Evolutionary conservation across 2,888 invertebrate species (phyloP).

Genomic region (Rhyacophila evoluta): DNA sequence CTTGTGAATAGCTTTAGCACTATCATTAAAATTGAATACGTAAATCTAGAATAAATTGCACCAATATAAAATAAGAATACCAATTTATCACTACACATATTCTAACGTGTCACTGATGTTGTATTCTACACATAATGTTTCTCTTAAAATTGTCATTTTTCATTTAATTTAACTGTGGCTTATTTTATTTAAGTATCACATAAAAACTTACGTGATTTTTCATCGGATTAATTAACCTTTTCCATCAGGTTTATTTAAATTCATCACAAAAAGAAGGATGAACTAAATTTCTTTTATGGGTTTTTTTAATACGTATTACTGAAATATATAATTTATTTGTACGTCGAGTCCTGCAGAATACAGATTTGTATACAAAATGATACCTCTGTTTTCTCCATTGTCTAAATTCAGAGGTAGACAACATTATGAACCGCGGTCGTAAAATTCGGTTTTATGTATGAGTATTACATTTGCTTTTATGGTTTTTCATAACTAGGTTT

Average conservation of each 20-base stretch:
- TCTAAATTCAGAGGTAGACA: background rate
- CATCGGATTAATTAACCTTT: background rate
- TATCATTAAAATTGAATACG: too few relatives aligned
- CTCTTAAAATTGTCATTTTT: too few relatives aligned
- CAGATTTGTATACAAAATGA: background rate
- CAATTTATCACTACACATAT: too few relatives aligned
- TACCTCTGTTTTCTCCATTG: constrained; percentile 4
- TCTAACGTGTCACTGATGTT: too few relatives aligned
- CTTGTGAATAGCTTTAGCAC: too few relatives aligned
- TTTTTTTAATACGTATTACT: background rate
- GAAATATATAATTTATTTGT: background rate
- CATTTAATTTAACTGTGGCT: too few relatives aligned
- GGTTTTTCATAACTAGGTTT: background rate
- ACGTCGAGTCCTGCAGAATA: background rate
- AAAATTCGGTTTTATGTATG: background rate
- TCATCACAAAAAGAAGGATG: background rate
- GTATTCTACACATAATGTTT: too few relatives aligned
- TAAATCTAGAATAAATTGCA: too few relatives aligned
- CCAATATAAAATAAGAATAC: too few relatives aligned
- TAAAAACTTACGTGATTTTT: too few relatives aligned
- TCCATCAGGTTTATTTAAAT: background rate
- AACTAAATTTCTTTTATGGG: background rate
- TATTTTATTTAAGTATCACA: too few relatives aligned
- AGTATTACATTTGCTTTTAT: background rate
- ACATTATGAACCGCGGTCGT: background rate